A percentile compares a stretch with the other conserved stretches of the same genome.
phyloP scores from a whole-genome alignment of 2,113 vertebrate genomes.

The Peromyscus leucopus region DNA sequence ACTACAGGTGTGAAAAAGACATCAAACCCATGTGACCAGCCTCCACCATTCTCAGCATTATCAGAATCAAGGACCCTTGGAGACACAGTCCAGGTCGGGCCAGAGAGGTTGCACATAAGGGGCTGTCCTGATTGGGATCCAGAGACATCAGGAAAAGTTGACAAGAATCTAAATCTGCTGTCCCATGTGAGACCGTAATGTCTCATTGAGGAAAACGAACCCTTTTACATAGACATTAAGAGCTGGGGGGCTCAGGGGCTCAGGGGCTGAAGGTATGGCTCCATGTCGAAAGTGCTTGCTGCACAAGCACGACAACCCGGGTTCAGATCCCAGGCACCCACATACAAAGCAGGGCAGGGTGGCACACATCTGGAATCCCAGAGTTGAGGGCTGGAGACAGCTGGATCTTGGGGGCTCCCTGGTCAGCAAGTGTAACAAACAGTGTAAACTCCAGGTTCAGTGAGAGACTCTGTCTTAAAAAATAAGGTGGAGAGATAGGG shows the following conservation, averaged over 20 bases:
- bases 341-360: neutral
- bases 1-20: neutral
- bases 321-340: neutral
- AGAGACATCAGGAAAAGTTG: neutral
- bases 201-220: neutral
- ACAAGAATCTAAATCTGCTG: neutral
- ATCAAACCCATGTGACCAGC: neutral
- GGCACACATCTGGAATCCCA: neutral
- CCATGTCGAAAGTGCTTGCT: neutral
- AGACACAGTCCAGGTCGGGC: neutral
- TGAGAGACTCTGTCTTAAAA: neutral
- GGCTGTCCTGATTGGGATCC: neutral
- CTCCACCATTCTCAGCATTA: neutral
- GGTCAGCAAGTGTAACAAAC: no score
- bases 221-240: neutral
- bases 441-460: neutral
- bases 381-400: neutral
- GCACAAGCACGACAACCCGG: no score
- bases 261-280: neutral
- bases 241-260: neutral
- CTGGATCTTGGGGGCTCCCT: neutral
- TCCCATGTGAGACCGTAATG: neutral
- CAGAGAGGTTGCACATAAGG: neutral
- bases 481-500: neutral
- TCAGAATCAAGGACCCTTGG: neutral